Percentiles rank a stretch among this genome's conserved stretches.
phyloP scores from a whole-genome alignment of 1,140 invertebrate species.

The Lanistes nyassanus region DNA sequence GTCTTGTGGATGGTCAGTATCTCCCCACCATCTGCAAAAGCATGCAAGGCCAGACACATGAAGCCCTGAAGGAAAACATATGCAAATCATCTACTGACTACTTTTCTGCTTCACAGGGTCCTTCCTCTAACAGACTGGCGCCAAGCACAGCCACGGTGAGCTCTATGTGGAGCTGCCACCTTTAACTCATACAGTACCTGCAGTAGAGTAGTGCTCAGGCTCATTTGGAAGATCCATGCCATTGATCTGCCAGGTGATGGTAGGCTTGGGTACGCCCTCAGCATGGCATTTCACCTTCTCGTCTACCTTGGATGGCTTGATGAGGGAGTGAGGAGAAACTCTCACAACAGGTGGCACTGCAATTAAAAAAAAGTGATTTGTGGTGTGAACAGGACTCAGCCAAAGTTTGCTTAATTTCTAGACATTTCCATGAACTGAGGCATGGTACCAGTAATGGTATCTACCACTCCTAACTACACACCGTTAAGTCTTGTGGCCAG shows the following conservation, averaged over 20 bases:
- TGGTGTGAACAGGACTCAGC: background rate
- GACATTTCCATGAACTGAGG: background rate
- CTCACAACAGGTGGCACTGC: conserved; percentile 60
- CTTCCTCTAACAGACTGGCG: too few relatives aligned
- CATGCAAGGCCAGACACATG: too few relatives aligned
- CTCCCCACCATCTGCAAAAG: conserved; percentile 73
- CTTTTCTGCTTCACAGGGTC: too few relatives aligned
- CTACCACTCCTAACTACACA: background rate
- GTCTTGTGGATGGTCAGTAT: conserved; percentile 76
- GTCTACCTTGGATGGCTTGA: conserved; percentile 36
- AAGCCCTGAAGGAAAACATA: too few relatives aligned
- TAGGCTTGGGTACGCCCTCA: conserved; percentile 61
- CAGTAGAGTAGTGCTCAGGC: conserved; percentile 39
- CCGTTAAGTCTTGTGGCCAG: too few relatives aligned
- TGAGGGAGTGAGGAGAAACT: conserved; percentile 48
- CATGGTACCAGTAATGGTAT: background rate
- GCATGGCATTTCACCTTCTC: conserved; percentile 61
- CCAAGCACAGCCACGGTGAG: too few relatives aligned
- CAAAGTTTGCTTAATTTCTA: background rate
- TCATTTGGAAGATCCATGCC: conserved; percentile 38
- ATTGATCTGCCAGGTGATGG: conserved; percentile 57
- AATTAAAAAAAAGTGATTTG: conserved; percentile 14
- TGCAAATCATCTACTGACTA: too few relatives aligned
- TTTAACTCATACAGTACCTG: conserved; percentile 39
- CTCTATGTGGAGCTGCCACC: too few relatives aligned